Evolutionary conservation across 2,113 vertebrate species (phyloP).

Genomic region (Apus apus): DNA sequence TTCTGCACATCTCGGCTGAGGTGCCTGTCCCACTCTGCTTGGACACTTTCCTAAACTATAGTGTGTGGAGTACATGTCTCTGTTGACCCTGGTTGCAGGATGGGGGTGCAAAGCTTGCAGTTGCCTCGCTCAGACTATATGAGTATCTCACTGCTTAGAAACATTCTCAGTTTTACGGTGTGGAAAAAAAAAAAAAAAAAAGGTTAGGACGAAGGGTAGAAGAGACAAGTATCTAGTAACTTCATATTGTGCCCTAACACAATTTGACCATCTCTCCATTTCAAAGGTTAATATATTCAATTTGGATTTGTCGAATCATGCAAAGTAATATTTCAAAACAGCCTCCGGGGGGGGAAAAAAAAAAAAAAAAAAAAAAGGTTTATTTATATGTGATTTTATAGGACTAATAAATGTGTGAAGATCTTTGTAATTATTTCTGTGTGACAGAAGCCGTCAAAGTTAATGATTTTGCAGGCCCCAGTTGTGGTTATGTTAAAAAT

Average conservation of each 20-base stretch:
- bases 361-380: neutral
- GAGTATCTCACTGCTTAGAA: neutral
- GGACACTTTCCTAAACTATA: neutral
- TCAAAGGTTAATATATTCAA: slow-evolving; percentile 29
- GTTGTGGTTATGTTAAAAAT: slow-evolving; percentile 41
- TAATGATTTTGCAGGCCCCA: slow-evolving; percentile 31
- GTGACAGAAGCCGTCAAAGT: slow-evolving; percentile 26
- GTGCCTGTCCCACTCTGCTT: neutral
- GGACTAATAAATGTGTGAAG: neutral
- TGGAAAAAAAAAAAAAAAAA: neutral
- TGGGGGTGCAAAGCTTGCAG: neutral
- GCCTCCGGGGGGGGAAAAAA: neutral
- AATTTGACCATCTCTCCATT: slow-evolving; percentile 16
- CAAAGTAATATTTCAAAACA: slow-evolving; percentile 3
- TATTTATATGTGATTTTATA: neutral
- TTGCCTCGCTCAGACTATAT: neutral
- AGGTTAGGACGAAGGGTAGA: neutral
- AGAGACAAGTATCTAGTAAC: neutral
- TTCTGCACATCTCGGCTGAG: neutral
- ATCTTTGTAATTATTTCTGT: slow-evolving; percentile 23
- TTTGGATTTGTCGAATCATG: neutral
- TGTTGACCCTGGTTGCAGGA: neutral
- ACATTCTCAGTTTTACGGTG: neutral
- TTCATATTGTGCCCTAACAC: neutral
- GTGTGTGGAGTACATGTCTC: rapidly evolving